Base-by-base conservation (phyloP, 2,113 vertebrate species). In the Acinonyx jubatus region DNA sequence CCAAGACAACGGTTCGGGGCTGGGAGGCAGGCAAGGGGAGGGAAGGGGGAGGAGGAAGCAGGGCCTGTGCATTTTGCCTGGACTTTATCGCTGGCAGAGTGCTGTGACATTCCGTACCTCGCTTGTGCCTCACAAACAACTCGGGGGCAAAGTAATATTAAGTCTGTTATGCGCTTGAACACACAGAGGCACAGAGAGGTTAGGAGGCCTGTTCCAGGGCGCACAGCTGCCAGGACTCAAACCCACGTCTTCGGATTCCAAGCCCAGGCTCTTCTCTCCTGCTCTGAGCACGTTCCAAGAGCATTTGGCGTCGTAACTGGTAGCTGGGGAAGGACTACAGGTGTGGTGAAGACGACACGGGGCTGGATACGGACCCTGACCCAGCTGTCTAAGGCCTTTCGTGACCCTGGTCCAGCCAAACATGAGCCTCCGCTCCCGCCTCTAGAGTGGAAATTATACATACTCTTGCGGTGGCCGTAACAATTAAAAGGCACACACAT, bases 311-410 rank as follows among this genome's bases (percentile, higher is more conserved):
- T 12, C 66, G 1, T 38, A 55, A 27, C 11, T 68, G 41, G 11
- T 8, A 48, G 23, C 21, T 7, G 16, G 76, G 48, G 48, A 15
- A 36, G 63, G 16, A 16, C 63, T 4, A 31, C 7, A 36, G 65
- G 33, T 29, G 25, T 14, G 61, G 74, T 5, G 15, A n/a, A 79
- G 57, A 36, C 23, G 7, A 8, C 0, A 5, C 0, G 10, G 31
- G 25, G 65, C 41, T 52, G 68, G 38, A 33, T 21, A 18, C 5
- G 57, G 33, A 33, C 36, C 61, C 31, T 19, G 33, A 66, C 41
- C 7, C 38, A 21, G 74, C 33, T 31, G 69, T 36, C 11, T 12
- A 23, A 29, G 8, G 25, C 15, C 41, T 19, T 91, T 52, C 3
- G 7, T 29, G 89, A 52, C 2, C 41, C 36, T 9, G 41, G 87